A percentile compares a stretch with the other conserved stretches of the same genome.
Evolutionary conservation across 2,888 invertebrate genomes (phyloP).

Genomic region (Hypena proboscidalis): DNA sequence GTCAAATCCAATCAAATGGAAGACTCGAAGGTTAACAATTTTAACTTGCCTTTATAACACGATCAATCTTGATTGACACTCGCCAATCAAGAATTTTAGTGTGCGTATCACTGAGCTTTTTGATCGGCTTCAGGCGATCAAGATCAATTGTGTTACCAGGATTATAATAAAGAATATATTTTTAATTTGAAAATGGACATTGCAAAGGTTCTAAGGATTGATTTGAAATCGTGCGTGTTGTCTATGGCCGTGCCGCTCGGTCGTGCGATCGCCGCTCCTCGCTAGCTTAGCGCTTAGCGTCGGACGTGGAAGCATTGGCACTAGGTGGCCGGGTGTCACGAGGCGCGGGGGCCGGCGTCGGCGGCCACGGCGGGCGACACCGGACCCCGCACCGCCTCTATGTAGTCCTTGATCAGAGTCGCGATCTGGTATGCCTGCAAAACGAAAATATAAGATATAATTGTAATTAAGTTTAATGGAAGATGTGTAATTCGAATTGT

Average conservation of each 20-base stretch:
- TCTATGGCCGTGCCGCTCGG: slow-evolving; percentile 9
- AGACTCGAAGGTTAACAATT: slow-evolving; percentile 29
- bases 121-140: no score
- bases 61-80: no score
- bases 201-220: no score
- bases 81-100: no score
- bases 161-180: no score
- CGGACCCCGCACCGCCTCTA: slow-evolving; percentile 81
- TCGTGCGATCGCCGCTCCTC: slow-evolving; percentile 10
- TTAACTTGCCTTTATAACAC: slow-evolving; percentile 1
- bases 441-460: background rate
- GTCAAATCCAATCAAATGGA: slow-evolving; percentile 27
- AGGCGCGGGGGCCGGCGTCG: slow-evolving; percentile 49
- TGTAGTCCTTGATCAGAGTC: slow-evolving; percentile 95
- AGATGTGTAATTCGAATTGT: no score
- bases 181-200: no score
- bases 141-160: no score
- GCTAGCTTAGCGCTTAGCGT: slow-evolving; percentile 50
- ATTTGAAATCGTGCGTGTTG: slow-evolving; percentile 23
- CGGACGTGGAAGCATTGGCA: slow-evolving; percentile 85
- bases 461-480: no score
- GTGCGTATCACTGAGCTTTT: no score
- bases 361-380: slow-evolving; percentile 73
- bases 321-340: slow-evolving; percentile 82
- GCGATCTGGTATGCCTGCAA: slow-evolving; percentile 96